Conservation (phyloP, 2,888 invertebrate species). For the Leucophenga montana region DNA sequence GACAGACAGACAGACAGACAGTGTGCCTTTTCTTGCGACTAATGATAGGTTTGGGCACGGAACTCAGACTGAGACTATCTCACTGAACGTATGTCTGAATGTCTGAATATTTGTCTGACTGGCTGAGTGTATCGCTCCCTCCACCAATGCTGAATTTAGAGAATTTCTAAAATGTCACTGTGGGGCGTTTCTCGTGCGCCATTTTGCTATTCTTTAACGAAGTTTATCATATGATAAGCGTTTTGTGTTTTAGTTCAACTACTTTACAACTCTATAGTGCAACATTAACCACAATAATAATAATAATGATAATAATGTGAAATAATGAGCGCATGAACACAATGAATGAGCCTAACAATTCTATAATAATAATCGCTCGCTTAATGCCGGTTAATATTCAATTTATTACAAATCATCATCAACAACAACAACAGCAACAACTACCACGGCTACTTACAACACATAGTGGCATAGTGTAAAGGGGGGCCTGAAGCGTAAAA, state of each 20-base stretch:
- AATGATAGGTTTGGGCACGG: too few relatives aligned
- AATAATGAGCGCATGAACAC: slow-evolving; percentile 20
- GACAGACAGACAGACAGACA: neutral
- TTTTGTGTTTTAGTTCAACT: neutral
- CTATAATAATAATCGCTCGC: slow-evolving; percentile 9
- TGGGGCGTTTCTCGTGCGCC: slow-evolving; percentile 9
- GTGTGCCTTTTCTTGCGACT: slow-evolving; percentile 8
- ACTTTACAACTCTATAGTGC: neutral
- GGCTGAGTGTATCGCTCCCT: neutral
- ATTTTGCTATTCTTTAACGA: neutral
- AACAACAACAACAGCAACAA: slow-evolving; percentile 27
- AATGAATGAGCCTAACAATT: slow-evolving; percentile 15
- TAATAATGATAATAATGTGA: neutral
- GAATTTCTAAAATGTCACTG: slow-evolving; percentile 21
- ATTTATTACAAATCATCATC: slow-evolving; percentile 61
- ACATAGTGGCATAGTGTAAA: slow-evolving; percentile 52
- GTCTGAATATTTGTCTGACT: neutral
- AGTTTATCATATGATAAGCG: slow-evolving; percentile 24
- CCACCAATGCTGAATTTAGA: too few relatives aligned
- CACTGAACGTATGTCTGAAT: neutral
- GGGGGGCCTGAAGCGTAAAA: slow-evolving; percentile 33
- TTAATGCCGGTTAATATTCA: slow-evolving; percentile 58
- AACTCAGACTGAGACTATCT: neutral
- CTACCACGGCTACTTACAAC: slow-evolving; percentile 46
- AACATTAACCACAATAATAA: neutral